phyloP scores from a whole-genome alignment of 2,797 vertebrate genomes.

The Leptodactylus fallax region DNA sequence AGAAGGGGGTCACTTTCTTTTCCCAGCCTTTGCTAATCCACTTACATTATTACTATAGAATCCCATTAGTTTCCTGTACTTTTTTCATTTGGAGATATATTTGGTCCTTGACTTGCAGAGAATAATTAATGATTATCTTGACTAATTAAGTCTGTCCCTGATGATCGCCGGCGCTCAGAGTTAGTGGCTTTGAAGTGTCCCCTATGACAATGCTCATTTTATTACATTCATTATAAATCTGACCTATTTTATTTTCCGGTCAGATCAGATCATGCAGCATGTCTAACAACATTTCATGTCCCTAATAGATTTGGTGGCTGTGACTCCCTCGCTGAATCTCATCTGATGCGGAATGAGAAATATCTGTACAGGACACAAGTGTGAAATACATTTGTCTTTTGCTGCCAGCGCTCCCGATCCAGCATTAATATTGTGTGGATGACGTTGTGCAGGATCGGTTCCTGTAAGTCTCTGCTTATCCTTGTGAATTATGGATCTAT shows the following conservation, averaged over 20 bases:
- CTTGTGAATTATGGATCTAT: neutral
- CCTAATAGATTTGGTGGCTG: slow-evolving; percentile 59
- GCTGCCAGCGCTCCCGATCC: neutral
- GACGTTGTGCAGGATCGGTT: neutral
- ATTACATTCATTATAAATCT: slow-evolving; percentile 53
- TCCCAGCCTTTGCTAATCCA: neutral
- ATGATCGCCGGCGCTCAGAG: neutral
- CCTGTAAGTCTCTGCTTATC: neutral
- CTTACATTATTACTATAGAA: slow-evolving; percentile 30
- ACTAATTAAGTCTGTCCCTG: slow-evolving; percentile 43
- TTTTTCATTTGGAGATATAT: slow-evolving; percentile 15
- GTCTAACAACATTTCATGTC: slow-evolving; percentile 59
- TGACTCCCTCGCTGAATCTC: slow-evolving; percentile 25
- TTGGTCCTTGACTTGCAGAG: slow-evolving; percentile 31
- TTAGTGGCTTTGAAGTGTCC: neutral
- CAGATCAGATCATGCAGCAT: slow-evolving; percentile 43
- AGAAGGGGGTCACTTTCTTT: neutral
- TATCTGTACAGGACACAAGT: slow-evolving; percentile 29
- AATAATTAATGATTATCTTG: slow-evolving; percentile 48
- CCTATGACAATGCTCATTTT: slow-evolving; percentile 35
- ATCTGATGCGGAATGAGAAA: slow-evolving; percentile 37
- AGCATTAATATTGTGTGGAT: neutral
- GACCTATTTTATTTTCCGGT: slow-evolving; percentile 59
- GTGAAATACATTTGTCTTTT: slow-evolving; percentile 27
- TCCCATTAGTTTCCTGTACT: slow-evolving; percentile 24